Base-by-base conservation (phyloP, 2,888 invertebrate genomes). In the Agapostemon virescens region DNA sequence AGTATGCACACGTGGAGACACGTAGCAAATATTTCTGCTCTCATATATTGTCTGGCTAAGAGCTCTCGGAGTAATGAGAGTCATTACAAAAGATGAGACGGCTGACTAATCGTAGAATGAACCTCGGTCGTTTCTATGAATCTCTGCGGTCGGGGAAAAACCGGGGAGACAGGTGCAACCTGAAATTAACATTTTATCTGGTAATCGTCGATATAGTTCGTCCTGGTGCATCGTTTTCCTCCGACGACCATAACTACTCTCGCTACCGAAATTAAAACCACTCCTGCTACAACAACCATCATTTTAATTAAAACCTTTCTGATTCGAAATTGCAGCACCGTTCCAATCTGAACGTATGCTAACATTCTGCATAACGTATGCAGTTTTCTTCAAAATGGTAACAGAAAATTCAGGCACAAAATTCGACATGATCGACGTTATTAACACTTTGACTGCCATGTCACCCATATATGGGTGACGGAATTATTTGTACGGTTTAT, bases 31-130 rank as follows among this genome's bases (percentile, higher is more conserved):
- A 79, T 76, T 74, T 68, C 70, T 55, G 42, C 67, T 81, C 69
- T 73, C 77, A 69, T 70, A 74, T 83, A 77, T 84, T 77, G 75
- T 79, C 72, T 66, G 71, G 52, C 38, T 55, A 63, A 77, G 82
- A 74, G 81, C 78, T 77, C 76, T 77, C 78, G 23, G 40, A 66
- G 71, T 58, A 76, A 84, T 83, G 83, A 84, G 79, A 82, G 82
- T 82, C 84, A 74, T 85, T 82, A 84, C 79, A 84, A 84, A 78
- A 45, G 74, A 77, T 75, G 76, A 78, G 76, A 69, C 72, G 40
- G 45, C 58, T 30, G 66, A 80, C 84, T 84, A 85, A 85, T 82
- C 84, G 82, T 80, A 82, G 82, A 85, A 83, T 63, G 75, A 80
- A 69, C 74, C 77, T 71, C 63, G 30, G 55, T 38, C 67, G 70